Base-by-base conservation (phyloP, 2,888 invertebrate species). In the Rhodophaea formosa region DNA sequence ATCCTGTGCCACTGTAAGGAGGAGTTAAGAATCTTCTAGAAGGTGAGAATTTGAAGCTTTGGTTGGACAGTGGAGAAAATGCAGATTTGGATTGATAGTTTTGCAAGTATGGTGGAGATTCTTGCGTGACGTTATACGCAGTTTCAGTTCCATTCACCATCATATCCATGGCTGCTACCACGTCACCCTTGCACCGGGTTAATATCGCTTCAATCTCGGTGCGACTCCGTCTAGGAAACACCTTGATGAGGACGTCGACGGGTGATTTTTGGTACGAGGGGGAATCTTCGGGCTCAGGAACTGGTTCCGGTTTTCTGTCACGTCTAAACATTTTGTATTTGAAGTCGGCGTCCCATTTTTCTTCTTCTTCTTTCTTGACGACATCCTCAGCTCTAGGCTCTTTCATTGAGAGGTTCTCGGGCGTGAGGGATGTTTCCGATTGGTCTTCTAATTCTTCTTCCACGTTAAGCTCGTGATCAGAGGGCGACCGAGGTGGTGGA, bases 141-240 rank as follows among this genome's bases (percentile, higher is more conserved):
- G 75, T 58, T 61, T 86, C 88, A 0, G 80, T 92, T 1, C 95
- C 94, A 63, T 95, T 94, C 12, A 97, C 93, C 93, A 98, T 95
- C 77, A 96, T 94, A 77, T 98, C 98, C 94, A 98, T 98, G 0
- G 98, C 97, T 68, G 97, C 96, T 0, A 98, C 94, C 0, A 97
- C 96, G 79, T 98, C 98, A 0, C 97, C 97, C 81, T 96, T 94
- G 81, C 96, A 96, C 61, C 96, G 93, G 66, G 96, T 95, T 16
- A 98, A 90, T 47, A 97, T 93, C 3, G 95, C 93, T 80, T 98
- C 98, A 1, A 98, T 96, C 74, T 98, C 97, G 53, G 94, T 94
- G 52, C 97, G 93, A 69, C 97, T 94, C 70, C 97, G 94, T 69
- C 96, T 94, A 0, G 98, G 98, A 79, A 98, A 98, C 0, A 98